Conservation (phyloP, 2,113 vertebrate genomes). For the Caranx ignobilis region DNA sequence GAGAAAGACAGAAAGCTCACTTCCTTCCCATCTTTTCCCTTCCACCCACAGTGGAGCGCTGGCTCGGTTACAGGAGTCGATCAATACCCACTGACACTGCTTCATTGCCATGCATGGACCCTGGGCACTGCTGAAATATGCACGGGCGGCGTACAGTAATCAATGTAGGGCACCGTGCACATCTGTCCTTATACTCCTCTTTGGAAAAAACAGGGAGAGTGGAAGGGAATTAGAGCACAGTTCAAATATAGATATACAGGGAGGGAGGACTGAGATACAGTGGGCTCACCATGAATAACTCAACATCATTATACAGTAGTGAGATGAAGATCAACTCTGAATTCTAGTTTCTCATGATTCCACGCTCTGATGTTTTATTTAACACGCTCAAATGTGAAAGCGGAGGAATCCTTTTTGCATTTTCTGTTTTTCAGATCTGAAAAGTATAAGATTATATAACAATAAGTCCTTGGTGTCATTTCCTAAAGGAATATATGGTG, state of each 20-base stretch:
- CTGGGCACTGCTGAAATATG: slow-evolving; percentile 44
- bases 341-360: slow-evolving; percentile 6
- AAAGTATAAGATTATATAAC: neutral
- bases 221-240: slow-evolving; percentile 6
- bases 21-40: slow-evolving; percentile 45
- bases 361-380: slow-evolving; percentile 60
- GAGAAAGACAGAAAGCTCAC: slow-evolving; percentile 5
- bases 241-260: slow-evolving; percentile 35
- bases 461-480: neutral
- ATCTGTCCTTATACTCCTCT: slow-evolving; percentile 24
- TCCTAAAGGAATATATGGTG: neutral
- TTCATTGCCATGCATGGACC: slow-evolving; percentile 67
- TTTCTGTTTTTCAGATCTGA: neutral
- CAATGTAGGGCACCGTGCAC: slow-evolving; percentile 38
- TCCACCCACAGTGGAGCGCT: slow-evolving; percentile 51
- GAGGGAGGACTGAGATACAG: slow-evolving; percentile 5
- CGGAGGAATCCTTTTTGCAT: neutral
- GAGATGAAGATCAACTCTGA: slow-evolving; percentile 27
- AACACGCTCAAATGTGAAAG: slow-evolving; percentile 21
- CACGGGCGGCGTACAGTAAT: slow-evolving; percentile 48
- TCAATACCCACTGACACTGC: slow-evolving; percentile 73
- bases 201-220: slow-evolving; percentile 17
- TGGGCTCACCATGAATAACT: slow-evolving; percentile 45
- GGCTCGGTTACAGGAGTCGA: slow-evolving; percentile 57
- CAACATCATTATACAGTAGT: slow-evolving; percentile 37